Conservation (phyloP, 1,140 invertebrate species). For the Ericerus pela region DNA sequence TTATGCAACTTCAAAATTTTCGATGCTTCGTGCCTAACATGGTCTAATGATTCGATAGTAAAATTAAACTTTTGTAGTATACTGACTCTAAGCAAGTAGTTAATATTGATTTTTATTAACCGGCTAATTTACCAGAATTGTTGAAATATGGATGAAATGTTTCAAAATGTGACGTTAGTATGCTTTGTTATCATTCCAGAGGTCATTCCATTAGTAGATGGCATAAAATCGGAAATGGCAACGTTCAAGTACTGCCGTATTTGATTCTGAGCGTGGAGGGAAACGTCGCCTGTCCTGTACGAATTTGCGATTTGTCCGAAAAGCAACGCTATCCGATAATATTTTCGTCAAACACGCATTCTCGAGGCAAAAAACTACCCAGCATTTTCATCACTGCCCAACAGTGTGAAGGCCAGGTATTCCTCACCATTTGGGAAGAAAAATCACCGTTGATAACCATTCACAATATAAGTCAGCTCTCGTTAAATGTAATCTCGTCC, state of each 20-base stretch:
- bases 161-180: background rate
- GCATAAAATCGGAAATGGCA: constrained; percentile 12
- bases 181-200: constrained; percentile 8
- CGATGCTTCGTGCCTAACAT: no score
- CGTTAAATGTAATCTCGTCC: constrained; percentile 7
- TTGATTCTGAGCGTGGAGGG: constrained; percentile 14
- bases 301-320: constrained; percentile 14
- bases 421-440: constrained; percentile 41
- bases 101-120: no score
- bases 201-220: constrained; percentile 14
- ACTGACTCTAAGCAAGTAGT: no score
- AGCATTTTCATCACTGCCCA: constrained; percentile 23
- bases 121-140: no score
- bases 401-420: constrained; percentile 40
- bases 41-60: no score
- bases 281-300: constrained; percentile 14
- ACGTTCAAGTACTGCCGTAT: constrained; percentile 13
- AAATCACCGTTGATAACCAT: constrained; percentile 39
- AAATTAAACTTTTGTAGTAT: no score
- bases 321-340: constrained; percentile 14
- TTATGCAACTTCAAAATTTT: no score
- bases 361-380: constrained; percentile 8
- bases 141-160: no score
- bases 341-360: constrained; percentile 8
- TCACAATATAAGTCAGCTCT: constrained; percentile 35